Percentiles rank a stretch among this genome's conserved stretches.
Conservation (phyloP, 2,113 vertebrate species). For the Ochotona curzoniae region DNA sequence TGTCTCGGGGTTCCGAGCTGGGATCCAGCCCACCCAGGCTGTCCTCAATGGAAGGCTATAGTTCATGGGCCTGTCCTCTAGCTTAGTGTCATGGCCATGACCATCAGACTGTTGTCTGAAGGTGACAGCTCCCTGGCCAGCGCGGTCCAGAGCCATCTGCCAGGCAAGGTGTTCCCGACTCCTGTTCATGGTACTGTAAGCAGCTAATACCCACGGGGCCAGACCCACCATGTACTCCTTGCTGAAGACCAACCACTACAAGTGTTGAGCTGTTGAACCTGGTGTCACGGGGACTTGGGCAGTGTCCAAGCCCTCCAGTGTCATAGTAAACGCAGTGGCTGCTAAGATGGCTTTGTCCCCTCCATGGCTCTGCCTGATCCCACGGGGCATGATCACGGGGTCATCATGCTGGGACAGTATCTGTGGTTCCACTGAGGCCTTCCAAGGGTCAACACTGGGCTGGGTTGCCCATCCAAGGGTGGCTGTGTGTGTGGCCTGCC, state of each 20-base stretch:
- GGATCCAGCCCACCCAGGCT: not conserved
- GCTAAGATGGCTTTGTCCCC: no score
- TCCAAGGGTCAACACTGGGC: not conserved
- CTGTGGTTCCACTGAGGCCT: not conserved
- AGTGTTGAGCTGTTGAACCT: not conserved
- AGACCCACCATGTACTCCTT: no score
- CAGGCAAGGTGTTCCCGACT: no score
- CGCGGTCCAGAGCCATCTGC: no score
- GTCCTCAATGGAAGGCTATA: not conserved
- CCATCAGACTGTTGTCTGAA: not conserved
- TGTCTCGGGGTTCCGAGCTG: no score
- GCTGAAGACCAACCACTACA: no score
- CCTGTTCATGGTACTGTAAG: no score
- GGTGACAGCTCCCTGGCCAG: no score
- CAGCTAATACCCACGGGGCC: no score
- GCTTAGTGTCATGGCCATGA: not conserved
- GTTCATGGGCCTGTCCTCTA: not conserved
- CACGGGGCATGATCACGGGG: not conserved
- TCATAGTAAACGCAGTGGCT: not conserved
- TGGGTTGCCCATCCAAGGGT: no score
- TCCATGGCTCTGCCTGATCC: no score
- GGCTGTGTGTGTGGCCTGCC: not conserved
- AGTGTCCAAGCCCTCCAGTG: not conserved
- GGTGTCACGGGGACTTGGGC: not conserved
- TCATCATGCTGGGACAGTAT: not conserved